Base-by-base conservation (phyloP, 2,888 invertebrate species). In the Tenodera sinensis region DNA sequence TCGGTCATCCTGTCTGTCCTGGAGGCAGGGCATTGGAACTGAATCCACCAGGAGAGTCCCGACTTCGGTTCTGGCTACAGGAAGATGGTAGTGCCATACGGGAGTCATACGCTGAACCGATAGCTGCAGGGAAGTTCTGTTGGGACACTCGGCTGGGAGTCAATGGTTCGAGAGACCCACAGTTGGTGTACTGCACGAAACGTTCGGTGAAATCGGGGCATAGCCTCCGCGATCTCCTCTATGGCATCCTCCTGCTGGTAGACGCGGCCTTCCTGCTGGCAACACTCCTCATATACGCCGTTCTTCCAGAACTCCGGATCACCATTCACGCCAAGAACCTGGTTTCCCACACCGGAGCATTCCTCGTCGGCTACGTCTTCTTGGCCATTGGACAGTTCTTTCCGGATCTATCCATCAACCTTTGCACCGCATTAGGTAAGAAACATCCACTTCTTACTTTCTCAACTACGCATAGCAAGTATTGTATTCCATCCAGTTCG, bases 261-360 rank as follows among this genome's bases (percentile, higher is more conserved):
- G 90, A 89, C 28, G 90, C 90, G 6, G 81, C 85, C 27, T 90
- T 90, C 84, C 87, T 90, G 25, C n/a, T 84, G 20, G 88, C 89
- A 12, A 90, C 90, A 9, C 84, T 90, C 15, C 54, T 90, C n/a
- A 84, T 89, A 25, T 89, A 90, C 25, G 85, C 85, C 3, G n/a
- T 90, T 0, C 54, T 90, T 25, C 90, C 90, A 8, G 90, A 90
- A 27, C 87, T 90, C 54, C 83, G 90, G 8, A 85, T 25, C 20
- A 88, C 87, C 34, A 54, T 89, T 15, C 90, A 90, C 47, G 89
- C 89, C 14, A 89, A 88, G n/a, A 85, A 90, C 54, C 84, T 90
- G 83, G 88, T 90, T 88, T 86, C 88, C 8, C 90, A 90, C 71
- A 90, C 88, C 9, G 87, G 87, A 3, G 84, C 84, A 25, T 88